phyloP scores from a whole-genome alignment of 1,140 invertebrate genomes.

The Eueides isabella region DNA sequence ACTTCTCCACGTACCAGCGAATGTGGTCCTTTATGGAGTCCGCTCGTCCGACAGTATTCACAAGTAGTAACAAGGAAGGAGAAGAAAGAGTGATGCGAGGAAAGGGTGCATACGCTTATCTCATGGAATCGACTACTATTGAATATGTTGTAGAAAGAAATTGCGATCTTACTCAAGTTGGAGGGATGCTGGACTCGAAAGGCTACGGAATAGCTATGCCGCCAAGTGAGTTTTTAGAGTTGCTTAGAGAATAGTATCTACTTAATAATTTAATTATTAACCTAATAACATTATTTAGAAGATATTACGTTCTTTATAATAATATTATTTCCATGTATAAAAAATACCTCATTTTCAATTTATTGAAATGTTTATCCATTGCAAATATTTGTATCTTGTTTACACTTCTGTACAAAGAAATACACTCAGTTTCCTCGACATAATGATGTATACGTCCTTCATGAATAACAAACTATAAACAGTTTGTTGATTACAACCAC shows the following conservation, averaged over 20 bases:
- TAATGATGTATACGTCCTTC: constrained; percentile 11
- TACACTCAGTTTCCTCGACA: background rate
- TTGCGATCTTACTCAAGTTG: constrained; percentile 95
- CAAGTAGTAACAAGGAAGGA: constrained; percentile 92
- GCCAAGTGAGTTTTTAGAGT: constrained; percentile 86
- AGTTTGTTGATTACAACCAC: background rate
- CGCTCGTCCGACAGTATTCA: constrained; percentile 92
- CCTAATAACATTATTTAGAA: no score
- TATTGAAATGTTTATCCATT: no score
- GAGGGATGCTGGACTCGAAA: constrained; percentile 94
- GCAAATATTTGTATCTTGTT: background rate
- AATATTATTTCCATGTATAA: no score
- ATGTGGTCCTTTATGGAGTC: constrained; percentile 98
- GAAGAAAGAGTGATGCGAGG: constrained; percentile 92
- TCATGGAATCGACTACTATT: constrained; percentile 97
- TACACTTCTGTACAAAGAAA: background rate
- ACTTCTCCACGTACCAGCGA: constrained; percentile 94
- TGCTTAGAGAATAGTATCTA: background rate
- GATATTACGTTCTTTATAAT: no score
- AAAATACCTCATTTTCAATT: no score
- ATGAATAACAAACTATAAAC: constrained; percentile 3
- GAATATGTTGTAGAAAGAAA: constrained; percentile 96
- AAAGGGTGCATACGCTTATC: constrained; percentile 94
- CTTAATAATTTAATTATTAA: no score
- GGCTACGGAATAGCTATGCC: constrained; percentile 97